Conservation (phyloP, 2,797 vertebrate genomes). For the Lacerta bilineata region DNA sequence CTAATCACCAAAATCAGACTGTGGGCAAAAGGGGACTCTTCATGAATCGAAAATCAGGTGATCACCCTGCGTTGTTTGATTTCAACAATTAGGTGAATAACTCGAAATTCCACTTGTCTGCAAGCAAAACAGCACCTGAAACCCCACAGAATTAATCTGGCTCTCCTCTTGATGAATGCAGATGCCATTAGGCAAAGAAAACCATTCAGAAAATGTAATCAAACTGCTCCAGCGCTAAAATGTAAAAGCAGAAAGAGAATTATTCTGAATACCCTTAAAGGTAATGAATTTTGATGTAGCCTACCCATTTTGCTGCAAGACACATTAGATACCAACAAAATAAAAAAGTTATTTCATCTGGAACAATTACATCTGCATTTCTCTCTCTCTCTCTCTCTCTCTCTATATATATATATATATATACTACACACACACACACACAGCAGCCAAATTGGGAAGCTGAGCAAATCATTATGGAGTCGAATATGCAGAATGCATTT, state of each 20-base stretch:
- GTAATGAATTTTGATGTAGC: conserved; percentile 16
- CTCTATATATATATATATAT: background rate
- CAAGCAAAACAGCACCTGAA: background rate
- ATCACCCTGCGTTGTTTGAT: background rate
- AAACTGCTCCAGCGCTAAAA: background rate
- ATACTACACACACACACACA: no score
- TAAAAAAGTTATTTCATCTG: conserved; percentile 9
- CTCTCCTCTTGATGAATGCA: background rate
- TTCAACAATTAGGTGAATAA: background rate
- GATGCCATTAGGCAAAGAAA: background rate
- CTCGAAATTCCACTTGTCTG: background rate
- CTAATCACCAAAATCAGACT: background rate
- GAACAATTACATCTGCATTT: conserved; percentile 14
- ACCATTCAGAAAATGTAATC: background rate
- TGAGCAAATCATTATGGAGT: conserved; percentile 25
- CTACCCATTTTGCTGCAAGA: background rate
- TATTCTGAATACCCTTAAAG: background rate
- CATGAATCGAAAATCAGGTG: background rate
- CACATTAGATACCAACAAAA: conserved; percentile 14
- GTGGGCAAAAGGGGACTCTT: background rate
- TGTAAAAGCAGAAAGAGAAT: background rate
- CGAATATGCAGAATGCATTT: conserved; percentile 10
- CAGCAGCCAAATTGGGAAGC: conserved; percentile 17
- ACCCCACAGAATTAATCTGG: background rate
- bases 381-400: background rate